Evolutionary conservation across 2,113 vertebrate species (phyloP), one percentile per base, ranked within the genome.

Genomic region (Eira barbara): DNA sequence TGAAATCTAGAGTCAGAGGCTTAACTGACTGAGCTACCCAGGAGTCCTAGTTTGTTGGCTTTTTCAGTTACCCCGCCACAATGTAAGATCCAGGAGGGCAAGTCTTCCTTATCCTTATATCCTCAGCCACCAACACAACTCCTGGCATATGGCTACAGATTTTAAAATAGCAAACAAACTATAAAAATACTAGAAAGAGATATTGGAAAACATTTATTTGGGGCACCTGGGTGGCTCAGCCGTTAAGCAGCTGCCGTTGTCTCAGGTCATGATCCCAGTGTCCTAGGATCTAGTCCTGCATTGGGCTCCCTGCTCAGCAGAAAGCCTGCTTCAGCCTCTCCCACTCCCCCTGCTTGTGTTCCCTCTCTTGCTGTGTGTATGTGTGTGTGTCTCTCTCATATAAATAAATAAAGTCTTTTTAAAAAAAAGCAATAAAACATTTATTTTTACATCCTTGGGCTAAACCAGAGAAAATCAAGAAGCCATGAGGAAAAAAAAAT

Each of bases 171-270:
- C 34, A 84, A 89, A 55, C 9, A 85, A 79, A 10, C 29, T 84
- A 71, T 69, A 61, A 86, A 91, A 91, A 90, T 61, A 79, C 29
- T 21, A 91, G 21, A 47, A 86, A 23, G 42, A 71, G 49, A 69
- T 61, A 90, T 17, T 83, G 27, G 89, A 76, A 96, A 92, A 76
- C 45, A 78, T 69, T 87, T 78, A 92, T 52, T 83, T 92, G 52
- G 52, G 52, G 52, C 0, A 17, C 52, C 49, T 15, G 52, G 52
- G 52, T 55, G 52, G 52, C 52, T 55, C 52, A 55, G 52, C 52
- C 1, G 3, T 18, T 55, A 55, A 55, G 52, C 15, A 55, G 17
- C 52, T 55, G 52, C 52, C 15, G 4, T 18, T 18, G 52, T 5
- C 52, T 55, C 17, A 55, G 52, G 52, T 55, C 52, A 55, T 55